Evolutionary conservation across 2,888 invertebrate genomes (phyloP).

Genomic region (Hipparchia semele): DNA sequence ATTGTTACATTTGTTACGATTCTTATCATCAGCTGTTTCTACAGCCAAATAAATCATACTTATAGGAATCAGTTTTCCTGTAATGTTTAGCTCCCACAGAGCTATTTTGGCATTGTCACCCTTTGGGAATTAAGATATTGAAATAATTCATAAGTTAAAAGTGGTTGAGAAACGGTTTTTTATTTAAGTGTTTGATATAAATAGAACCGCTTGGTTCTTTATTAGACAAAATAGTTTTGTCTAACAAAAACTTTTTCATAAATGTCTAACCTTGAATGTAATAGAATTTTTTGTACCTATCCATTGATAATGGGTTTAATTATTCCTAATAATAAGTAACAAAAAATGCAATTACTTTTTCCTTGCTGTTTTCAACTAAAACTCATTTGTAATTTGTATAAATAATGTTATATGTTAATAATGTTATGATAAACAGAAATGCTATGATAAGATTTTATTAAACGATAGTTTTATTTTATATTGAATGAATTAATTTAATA

Average conservation of each 20-base stretch:
- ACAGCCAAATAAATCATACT: no score
- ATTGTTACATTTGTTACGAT: slow-evolving; percentile 6
- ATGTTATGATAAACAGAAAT: background rate
- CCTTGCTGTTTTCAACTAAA: background rate
- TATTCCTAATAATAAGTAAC: background rate
- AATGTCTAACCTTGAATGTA: slow-evolving; percentile 1
- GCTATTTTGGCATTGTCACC: background rate
- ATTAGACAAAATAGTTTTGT: background rate
- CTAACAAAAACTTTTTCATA: background rate
- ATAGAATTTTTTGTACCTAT: slow-evolving; percentile 4
- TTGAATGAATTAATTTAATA: no score
- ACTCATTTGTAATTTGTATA: background rate
- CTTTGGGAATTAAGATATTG: background rate
- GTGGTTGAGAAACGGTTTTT: background rate
- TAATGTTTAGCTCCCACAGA: background rate
- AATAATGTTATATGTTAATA: background rate
- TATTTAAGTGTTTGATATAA: no score
- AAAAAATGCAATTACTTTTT: background rate
- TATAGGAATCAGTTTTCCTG: background rate
- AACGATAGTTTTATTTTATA: no score
- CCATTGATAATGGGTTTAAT: background rate
- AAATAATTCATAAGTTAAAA: background rate
- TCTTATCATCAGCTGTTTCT: slow-evolving; percentile 13
- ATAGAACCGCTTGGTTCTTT: no score
- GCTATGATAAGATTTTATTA: background rate